These are phyloP conservation scores for Falcaria lacertinaria DNA, from an alignment of 2,888 invertebrate species.

Conservation along the genomic window DNA sequence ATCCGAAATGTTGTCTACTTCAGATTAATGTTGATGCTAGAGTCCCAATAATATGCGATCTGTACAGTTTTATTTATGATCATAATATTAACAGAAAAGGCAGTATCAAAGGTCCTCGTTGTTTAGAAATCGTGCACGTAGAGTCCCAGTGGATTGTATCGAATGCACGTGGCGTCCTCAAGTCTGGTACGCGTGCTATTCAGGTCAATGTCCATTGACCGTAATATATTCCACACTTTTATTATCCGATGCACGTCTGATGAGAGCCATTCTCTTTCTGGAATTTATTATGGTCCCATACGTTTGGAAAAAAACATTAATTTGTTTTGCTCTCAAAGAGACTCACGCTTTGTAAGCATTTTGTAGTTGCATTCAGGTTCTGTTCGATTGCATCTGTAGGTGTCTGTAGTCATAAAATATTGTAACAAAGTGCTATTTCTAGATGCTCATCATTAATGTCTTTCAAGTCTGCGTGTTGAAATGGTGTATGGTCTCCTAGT, in stretches of 20 bases:
- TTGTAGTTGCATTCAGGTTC: neutral
- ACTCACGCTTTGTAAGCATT: slow-evolving; percentile 5
- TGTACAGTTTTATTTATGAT: too few species aligned
- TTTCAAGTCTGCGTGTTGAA: too few species aligned
- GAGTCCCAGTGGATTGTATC: neutral
- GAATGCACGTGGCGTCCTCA: slow-evolving; percentile 29
- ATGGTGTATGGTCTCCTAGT: too few species aligned
- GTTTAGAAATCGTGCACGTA: slow-evolving; percentile 1
- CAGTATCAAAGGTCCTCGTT: neutral
- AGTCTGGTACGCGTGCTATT: slow-evolving; percentile 48
- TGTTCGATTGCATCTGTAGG: neutral
- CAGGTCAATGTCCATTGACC: slow-evolving; percentile 57
- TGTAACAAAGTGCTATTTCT: too few species aligned
- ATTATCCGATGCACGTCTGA: slow-evolving; percentile 18
- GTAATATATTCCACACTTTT: slow-evolving; percentile 25
- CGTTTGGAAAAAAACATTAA: neutral
- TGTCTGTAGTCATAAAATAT: neutral
- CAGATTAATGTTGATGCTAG: too few species aligned
- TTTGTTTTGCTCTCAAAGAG: slow-evolving; percentile 1
- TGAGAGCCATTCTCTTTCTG: neutral
- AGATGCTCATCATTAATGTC: too few species aligned
- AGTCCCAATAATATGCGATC: too few species aligned
- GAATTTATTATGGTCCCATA: neutral
- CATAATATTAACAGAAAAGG: too few species aligned
- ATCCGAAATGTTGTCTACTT: too few species aligned